phyloP scores from a whole-genome alignment of 2,797 vertebrate species.

The Pempheris klunzingeri region DNA sequence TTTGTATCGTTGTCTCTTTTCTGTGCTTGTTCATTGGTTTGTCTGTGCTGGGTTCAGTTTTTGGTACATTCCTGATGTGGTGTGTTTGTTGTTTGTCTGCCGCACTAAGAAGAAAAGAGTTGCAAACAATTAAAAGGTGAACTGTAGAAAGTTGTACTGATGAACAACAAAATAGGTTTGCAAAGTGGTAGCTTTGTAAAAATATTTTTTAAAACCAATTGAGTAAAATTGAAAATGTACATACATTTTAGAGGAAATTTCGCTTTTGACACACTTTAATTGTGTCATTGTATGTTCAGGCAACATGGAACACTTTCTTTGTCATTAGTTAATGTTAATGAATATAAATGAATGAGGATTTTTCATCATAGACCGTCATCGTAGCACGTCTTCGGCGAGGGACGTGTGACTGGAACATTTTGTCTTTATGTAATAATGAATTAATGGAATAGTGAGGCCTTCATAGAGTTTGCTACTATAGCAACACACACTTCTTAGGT shows the following conservation, averaged over 20 bases:
- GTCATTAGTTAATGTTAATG: slow-evolving; percentile 12
- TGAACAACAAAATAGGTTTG: not conserved
- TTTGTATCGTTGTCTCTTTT: not conserved
- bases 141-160: not conserved
- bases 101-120: not conserved
- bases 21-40: not conserved
- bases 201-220: not conserved
- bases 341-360: not conserved
- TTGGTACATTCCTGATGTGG: not conserved
- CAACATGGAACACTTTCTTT: not conserved
- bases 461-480: slow-evolving; percentile 64
- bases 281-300: not conserved
- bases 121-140: not conserved
- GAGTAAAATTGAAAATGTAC: not conserved
- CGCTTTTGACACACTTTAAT: not conserved
- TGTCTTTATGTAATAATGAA: slow-evolving; percentile 64
- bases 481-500: slow-evolving; percentile 60
- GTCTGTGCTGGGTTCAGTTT: not conserved
- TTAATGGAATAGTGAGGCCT: slow-evolving; percentile 42
- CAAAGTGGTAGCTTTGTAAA: not conserved
- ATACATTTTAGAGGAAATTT: too few relatives aligned
- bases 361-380: slow-evolving; percentile 17
- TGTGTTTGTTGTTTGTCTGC: not conserved
- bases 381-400: slow-evolving; percentile 7
- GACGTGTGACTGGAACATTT: slow-evolving; percentile 56